These are phyloP conservation scores for Erpobdella octoculata DNA, from an alignment of 2,888 invertebrate genomes.

Conservation along the genomic window DNA sequence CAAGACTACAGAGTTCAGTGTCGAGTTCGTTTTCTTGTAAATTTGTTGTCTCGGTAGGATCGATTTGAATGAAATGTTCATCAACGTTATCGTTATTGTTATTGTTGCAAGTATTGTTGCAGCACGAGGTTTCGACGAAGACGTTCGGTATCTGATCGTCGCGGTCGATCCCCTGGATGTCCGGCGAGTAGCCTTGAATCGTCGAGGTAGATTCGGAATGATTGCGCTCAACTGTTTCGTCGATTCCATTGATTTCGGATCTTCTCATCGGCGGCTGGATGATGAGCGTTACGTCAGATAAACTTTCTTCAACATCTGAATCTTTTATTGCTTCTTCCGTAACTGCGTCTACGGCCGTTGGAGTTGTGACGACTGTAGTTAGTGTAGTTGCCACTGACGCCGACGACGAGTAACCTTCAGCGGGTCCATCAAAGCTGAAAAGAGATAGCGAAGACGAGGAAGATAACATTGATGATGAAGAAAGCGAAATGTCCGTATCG, in stretches of 20 bases:
- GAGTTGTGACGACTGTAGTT: neutral
- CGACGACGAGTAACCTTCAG: too few relatives aligned
- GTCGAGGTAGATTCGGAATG: too few relatives aligned
- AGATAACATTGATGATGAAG: neutral
- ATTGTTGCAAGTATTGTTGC: neutral
- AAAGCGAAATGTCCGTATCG: constrained; percentile 14
- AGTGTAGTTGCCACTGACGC: neutral
- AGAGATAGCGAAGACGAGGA: constrained; percentile 6
- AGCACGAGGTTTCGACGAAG: neutral
- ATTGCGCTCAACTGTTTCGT: too few relatives aligned
- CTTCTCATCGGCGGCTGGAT: too few relatives aligned
- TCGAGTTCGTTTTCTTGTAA: neutral
- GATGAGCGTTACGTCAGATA: too few relatives aligned
- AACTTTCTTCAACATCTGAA: too few relatives aligned
- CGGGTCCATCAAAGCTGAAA: constrained; percentile 14
- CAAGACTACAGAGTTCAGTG: neutral
- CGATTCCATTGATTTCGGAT: too few relatives aligned
- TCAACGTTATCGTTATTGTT: neutral
- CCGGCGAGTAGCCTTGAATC: too few relatives aligned
- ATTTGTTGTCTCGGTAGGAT: neutral
- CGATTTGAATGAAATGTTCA: neutral
- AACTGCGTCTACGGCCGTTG: neutral
- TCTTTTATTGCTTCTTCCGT: neutral
- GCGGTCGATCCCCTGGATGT: neutral
- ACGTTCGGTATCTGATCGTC: neutral